Conservation (phyloP, 1,140 invertebrate genomes). For the Solenopsis fugax region DNA sequence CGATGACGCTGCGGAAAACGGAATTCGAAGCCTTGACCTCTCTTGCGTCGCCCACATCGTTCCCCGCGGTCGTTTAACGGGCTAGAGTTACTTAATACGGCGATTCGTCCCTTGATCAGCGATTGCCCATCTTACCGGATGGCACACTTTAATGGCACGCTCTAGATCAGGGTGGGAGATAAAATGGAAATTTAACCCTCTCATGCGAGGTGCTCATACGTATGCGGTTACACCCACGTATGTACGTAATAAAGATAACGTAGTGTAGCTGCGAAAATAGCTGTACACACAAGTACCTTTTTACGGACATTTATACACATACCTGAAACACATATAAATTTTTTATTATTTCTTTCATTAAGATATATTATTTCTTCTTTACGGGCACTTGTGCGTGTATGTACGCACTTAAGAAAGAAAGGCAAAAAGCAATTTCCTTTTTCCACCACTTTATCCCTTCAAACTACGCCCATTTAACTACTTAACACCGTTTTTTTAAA, state of each 20-base stretch:
- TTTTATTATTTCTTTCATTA: not conserved
- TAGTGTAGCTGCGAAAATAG: not conserved
- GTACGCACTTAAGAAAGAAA: not conserved
- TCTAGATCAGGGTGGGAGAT: constrained; percentile 35
- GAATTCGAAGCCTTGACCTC: constrained; percentile 54
- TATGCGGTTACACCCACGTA: not conserved
- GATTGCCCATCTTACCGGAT: constrained; percentile 36
- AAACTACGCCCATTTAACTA: not conserved
- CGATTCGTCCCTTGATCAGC: constrained; percentile 46
- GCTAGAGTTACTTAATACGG: constrained; percentile 34
- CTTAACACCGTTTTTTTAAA: constrained; percentile 1
- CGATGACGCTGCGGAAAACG: constrained; percentile 53
- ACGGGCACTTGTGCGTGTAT: not conserved
- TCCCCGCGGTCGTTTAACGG: constrained; percentile 20
- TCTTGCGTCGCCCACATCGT: not conserved
- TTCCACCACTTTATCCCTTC: not conserved
- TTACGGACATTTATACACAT: not conserved
- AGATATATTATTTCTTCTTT: not conserved
- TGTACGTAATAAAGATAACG: constrained; percentile 2
- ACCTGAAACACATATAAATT: not conserved
- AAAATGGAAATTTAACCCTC: constrained; percentile 55
- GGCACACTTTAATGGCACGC: constrained; percentile 31
- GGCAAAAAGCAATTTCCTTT: not conserved
- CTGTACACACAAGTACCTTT: not conserved
- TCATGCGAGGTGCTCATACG: not conserved